Percentiles rank a stretch among this genome's conserved stretches.
Conservation (phyloP, 1,140 invertebrate genomes). For the Pteromalus puparum region DNA sequence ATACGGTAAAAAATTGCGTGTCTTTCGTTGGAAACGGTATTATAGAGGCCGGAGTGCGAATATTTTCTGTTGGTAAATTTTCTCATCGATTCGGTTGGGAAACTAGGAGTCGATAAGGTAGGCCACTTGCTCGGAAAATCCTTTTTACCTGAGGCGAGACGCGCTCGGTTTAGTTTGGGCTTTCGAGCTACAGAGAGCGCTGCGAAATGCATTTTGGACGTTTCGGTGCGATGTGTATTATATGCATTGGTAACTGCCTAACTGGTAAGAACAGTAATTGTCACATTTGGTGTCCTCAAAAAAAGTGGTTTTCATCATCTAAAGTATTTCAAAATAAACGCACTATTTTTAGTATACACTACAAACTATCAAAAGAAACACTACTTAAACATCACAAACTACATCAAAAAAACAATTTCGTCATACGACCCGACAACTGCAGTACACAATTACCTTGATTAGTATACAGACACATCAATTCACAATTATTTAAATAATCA, state of each 20-base stretch:
- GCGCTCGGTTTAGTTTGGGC: background rate
- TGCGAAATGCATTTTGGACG: conserved; percentile 41
- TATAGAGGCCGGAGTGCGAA: background rate
- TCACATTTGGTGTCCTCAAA: no score
- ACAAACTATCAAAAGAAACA: no score
- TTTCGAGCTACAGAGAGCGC: conserved; percentile 54
- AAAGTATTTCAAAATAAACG: no score
- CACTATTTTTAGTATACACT: no score
- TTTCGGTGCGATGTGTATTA: background rate
- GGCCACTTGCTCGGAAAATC: background rate
- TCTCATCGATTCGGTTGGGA: background rate
- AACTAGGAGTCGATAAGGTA: conserved; percentile 47
- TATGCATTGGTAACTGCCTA: no score
- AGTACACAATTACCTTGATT: background rate
- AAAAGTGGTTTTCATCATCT: no score
- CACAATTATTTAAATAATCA: background rate
- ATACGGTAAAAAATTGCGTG: background rate
- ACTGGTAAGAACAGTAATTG: background rate
- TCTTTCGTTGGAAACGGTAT: background rate
- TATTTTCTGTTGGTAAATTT: conserved; percentile 7
- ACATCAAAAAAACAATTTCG: background rate
- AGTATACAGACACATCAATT: no score
- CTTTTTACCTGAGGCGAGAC: conserved; percentile 32
- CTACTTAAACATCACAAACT: background rate
- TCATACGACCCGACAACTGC: background rate